A percentile compares a stretch with the other conserved stretches of the same genome.
Evolutionary conservation across 2,797 vertebrate species (phyloP).

Genomic region (Chelonia mydas): DNA sequence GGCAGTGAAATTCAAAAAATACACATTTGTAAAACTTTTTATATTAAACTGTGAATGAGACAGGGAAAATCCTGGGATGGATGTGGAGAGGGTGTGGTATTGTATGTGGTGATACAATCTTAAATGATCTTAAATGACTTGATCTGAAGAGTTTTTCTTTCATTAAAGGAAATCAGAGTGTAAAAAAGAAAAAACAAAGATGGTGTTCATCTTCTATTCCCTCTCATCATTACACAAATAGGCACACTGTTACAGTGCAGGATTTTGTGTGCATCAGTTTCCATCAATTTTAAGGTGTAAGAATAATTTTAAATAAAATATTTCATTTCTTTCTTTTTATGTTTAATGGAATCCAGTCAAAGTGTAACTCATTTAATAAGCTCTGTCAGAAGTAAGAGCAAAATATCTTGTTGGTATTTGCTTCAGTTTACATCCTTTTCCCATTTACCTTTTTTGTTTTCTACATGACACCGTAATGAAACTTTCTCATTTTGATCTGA

Average conservation of each 20-base stretch:
- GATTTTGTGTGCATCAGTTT: background rate
- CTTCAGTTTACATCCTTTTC: background rate
- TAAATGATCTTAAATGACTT: background rate
- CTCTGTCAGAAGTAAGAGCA: background rate
- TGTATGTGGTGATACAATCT: too few relatives aligned
- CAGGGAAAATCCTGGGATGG: background rate
- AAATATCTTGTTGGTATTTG: background rate
- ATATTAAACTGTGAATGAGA: background rate
- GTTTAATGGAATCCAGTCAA: background rate
- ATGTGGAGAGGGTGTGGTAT: background rate
- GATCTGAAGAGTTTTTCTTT: background rate
- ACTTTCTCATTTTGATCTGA: background rate
- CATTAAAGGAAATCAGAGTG: background rate
- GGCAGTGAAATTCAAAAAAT: background rate
- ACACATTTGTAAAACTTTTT: background rate
- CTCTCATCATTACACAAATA: background rate
- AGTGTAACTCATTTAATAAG: background rate
- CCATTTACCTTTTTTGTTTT: background rate
- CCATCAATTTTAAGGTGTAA: background rate
- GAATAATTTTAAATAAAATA: background rate
- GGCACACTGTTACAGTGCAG: background rate
- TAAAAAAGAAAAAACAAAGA: background rate
- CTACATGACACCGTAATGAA: background rate
- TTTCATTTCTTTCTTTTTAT: background rate
- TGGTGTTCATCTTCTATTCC: constrained; percentile 4